Evolutionary conservation across 2,113 vertebrate genomes (phyloP), one percentile per base, ranked within the genome.

Genomic region (Dermatemys mawii): DNA sequence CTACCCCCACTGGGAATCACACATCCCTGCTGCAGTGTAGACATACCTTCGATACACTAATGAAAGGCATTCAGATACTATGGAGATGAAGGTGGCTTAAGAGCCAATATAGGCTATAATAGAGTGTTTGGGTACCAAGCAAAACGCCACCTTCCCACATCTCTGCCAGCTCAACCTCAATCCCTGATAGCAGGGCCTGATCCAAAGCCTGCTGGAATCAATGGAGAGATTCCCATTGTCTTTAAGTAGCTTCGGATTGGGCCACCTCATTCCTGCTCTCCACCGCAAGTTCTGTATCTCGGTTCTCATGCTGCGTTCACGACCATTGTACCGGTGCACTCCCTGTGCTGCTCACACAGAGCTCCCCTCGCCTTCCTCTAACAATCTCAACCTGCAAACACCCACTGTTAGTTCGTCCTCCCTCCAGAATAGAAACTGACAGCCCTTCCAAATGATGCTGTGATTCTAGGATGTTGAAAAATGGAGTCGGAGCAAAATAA

Each of bases 351-450:
- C 44, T 14, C 84, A 54, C 53, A 76, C 76, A 6, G 57, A 35
- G 53, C 8, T 38, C 54, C 48, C 11, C 35, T 21, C 27, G 19
- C 2, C 44, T 57, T 57, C 55, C 27, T 57, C 55, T 57, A 57
- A 57, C 55, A 73, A 21, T 73, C 19, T 73, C 55, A 44, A 51
- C 51, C 46, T 35, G 14, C 50, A 3, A 32, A 53, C 32, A 22
- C 50, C 54, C 9, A 29, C 29, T n/a, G 22, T 26, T 8, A 2
- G 4, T 44, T 78, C 17, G 38, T 54, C 10, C 44, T 5, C 2
- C 29, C 9, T 49, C 57, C 49, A 16, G 16, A 32, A 48, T 0
- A 1, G 44, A 19, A 7, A 2, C 9, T 26, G 73, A 50, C 14
- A 3, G 26, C 44, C 63, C 44, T 67, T 50, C 41, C n/a, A 10